Evolutionary conservation across 2,797 vertebrate genomes (phyloP).

Genomic region (Petrocephalus sullivani): DNA sequence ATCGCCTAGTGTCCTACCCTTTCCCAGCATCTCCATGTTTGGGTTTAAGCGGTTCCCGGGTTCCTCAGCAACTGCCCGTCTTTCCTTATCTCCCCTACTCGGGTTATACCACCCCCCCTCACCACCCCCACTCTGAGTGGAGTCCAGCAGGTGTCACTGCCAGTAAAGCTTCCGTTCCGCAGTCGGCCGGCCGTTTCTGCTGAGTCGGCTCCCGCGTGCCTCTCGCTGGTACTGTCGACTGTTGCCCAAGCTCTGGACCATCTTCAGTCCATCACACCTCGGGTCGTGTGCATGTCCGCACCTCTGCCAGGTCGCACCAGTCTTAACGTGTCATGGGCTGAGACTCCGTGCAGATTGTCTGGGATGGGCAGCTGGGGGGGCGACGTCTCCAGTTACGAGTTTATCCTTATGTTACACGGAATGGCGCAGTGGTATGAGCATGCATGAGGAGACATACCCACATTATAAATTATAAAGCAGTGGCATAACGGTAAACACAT

Average conservation of each 20-base stretch:
- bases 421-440: not conserved
- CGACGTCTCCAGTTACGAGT: not conserved
- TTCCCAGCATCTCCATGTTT: not conserved
- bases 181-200: not conserved
- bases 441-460: not conserved
- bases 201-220: not conserved
- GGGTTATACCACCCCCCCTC: not conserved
- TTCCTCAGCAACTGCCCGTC: not conserved
- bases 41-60: not conserved
- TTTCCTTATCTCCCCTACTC: not conserved
- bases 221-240: not conserved
- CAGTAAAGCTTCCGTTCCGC: not conserved
- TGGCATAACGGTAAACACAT: not conserved
- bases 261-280: not conserved
- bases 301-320: not conserved
- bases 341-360: not conserved
- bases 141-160: not conserved
- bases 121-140: not conserved
- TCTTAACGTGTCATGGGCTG: not conserved
- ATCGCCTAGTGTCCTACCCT: not conserved
- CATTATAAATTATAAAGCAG: not conserved
- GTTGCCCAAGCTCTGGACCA: not conserved
- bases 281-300: not conserved
- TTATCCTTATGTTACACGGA: not conserved
- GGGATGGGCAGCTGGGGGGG: not conserved